A percentile compares a stretch with the other conserved stretches of the same genome.
Conservation (phyloP, 2,797 vertebrate genomes). For the Smutsia gigantea region DNA sequence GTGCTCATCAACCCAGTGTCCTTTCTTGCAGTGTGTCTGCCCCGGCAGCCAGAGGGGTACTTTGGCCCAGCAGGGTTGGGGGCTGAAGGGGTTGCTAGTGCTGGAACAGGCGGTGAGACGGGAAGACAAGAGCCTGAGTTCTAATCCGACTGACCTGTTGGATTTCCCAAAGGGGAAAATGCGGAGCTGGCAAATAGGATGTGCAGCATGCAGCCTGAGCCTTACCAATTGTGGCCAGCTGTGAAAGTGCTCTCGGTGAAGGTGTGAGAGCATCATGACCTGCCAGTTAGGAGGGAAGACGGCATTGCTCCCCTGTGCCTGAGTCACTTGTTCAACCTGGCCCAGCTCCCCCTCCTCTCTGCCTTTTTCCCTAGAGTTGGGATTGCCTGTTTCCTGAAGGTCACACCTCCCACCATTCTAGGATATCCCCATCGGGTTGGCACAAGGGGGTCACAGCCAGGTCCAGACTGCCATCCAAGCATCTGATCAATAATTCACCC, state of each 20-base stretch:
- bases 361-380: background rate
- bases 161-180: background rate
- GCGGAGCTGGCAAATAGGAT: background rate
- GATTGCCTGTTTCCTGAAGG: background rate
- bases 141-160: background rate
- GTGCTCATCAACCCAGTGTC: background rate
- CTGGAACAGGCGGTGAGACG: background rate
- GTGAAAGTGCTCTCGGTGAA: fast-evolving
- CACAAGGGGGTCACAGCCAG: background rate
- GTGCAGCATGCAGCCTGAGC: background rate
- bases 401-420: background rate
- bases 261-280: background rate
- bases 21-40: background rate
- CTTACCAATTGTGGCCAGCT: background rate
- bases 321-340: background rate
- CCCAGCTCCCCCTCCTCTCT: background rate
- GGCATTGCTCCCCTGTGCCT: background rate
- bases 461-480: background rate
- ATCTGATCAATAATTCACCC: no score
- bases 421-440: background rate
- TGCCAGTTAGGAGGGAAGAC: background rate
- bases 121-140: background rate
- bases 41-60: background rate
- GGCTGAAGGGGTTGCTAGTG: background rate
- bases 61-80: background rate